Evolutionary conservation across 2,888 invertebrate genomes (phyloP), one percentile per base, ranked within the genome.

Genomic region (Polyommatus iphigenia): DNA sequence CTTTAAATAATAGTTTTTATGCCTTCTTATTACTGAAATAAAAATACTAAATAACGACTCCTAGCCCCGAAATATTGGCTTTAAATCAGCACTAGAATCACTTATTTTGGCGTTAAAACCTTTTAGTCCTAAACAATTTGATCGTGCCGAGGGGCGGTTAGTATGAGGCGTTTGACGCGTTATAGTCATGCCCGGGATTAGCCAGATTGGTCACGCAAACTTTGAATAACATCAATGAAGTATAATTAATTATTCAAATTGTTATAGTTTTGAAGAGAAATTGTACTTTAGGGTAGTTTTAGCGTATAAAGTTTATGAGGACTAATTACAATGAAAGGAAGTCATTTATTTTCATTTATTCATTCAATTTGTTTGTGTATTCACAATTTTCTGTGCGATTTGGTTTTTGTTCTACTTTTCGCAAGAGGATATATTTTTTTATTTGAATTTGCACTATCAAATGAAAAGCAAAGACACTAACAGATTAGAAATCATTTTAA

Each of bases 121-220:
- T 81, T 81, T 80, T 79, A 75, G 78, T 79, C 71, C 78, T 77
- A 71, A 80, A 82, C 78, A 79, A 80, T 80, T 79, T 71, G 41
- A 71, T 81, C 81, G 83, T 82, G 82, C 80, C 82, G 81, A 79
- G 75, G 46, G 78, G 80, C 75, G 78, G 81, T 81, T 81, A 80
- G 73, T 54, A 32, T 46, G 10, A 77, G 77, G 57, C 78, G 76
- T 75, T 79, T 79, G 77, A 79, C 79, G 77, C 71, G 20, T 24
- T 46, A 24, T 54, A 75, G 75, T 75, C 50, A 75, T 18, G 29
- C 29, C 50, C 29, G 29, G 54, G 15, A 20, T 46, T 50, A 75
- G 54, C 50, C 50, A n/a, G 75, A 75, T 73, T 73, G 46, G 46
- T 75, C 75, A 75, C 75, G 75, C 75, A 24, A 75, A 29, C 15